Percentiles rank a stretch among this genome's conserved stretches.
Evolutionary conservation across 2,113 vertebrate genomes (phyloP).

Genomic region (Phocoena sinus): DNA sequence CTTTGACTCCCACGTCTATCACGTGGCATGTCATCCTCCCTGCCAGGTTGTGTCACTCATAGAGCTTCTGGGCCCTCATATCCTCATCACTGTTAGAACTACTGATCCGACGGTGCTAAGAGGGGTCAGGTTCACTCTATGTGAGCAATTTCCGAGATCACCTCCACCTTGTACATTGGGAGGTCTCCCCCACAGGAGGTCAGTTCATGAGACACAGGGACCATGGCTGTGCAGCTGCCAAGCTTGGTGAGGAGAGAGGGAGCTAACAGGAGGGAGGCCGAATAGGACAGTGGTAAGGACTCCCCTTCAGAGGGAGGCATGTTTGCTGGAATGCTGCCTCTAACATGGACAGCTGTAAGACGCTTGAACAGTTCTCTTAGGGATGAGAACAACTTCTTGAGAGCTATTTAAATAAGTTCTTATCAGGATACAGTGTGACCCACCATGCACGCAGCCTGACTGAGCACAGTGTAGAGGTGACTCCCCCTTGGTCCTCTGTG

Average conservation of each 20-base stretch:
- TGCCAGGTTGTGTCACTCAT: neutral
- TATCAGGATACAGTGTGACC: neutral
- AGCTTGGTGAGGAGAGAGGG: too few species aligned
- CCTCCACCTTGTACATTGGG: too few species aligned
- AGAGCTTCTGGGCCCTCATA: neutral
- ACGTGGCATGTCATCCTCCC: neutral
- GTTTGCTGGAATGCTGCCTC: neutral
- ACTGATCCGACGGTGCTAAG: neutral
- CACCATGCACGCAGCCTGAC: neutral
- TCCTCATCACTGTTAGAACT: neutral
- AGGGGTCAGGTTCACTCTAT: neutral
- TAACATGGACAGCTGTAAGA: neutral
- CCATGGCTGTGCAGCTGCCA: neutral
- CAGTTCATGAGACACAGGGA: neutral
- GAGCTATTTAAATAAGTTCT: neutral
- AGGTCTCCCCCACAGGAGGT: neutral
- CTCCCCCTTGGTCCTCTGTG: neutral
- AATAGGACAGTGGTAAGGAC: rapidly evolving
- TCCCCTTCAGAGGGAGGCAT: neutral
- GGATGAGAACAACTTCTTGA: neutral
- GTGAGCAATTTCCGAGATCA: neutral
- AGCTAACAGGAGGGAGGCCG: neutral
- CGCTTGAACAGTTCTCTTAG: neutral
- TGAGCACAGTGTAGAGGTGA: too few species aligned
- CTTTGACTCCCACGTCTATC: neutral